Percentiles rank a stretch among this genome's conserved stretches.
Evolutionary conservation across 2,888 invertebrate species (phyloP).

Genomic region (Galeopsomyia nigrocyanea): DNA sequence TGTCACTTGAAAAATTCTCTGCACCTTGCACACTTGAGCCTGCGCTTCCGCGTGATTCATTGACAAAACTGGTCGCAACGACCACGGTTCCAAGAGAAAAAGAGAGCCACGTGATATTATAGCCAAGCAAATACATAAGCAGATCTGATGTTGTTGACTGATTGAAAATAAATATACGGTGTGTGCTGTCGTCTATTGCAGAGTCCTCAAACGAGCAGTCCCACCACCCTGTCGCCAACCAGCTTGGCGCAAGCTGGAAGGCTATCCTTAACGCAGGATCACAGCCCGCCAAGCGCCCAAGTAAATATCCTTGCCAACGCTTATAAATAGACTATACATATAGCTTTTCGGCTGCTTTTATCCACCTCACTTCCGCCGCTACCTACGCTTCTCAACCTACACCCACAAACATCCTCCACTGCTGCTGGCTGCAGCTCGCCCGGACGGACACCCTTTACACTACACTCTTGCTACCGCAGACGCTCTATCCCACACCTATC

Average conservation of each 20-base stretch:
- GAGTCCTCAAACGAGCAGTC: constrained; percentile 80
- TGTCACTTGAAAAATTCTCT: constrained; percentile 39
- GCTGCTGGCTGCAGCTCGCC: too few relatives aligned
- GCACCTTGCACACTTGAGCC: constrained; percentile 42
- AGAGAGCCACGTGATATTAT: background rate
- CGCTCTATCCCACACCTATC: constrained; percentile 25
- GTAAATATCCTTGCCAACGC: constrained; percentile 64
- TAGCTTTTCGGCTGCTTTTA: constrained; percentile 49
- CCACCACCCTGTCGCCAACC: constrained; percentile 79
- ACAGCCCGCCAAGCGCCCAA: constrained; percentile 66
- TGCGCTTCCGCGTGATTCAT: constrained; percentile 39
- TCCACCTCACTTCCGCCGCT: too few relatives aligned
- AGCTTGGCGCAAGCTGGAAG: constrained; percentile 72
- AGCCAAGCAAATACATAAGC: constrained; percentile 36
- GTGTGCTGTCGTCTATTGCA: constrained; percentile 67
- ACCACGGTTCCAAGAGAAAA: too few relatives aligned
- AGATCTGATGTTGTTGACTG: background rate
- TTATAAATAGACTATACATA: constrained; percentile 29
- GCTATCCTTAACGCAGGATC: constrained; percentile 68
- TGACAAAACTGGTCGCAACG: too few relatives aligned
- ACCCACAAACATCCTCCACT: background rate
- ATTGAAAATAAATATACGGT: constrained; percentile 48
- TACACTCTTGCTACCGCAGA: background rate
- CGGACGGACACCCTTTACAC: background rate
- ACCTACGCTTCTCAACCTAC: background rate